These are phyloP conservation scores for Ascaphus truei DNA, from an alignment of 2,113 vertebrate species.

Conservation along the genomic window DNA sequence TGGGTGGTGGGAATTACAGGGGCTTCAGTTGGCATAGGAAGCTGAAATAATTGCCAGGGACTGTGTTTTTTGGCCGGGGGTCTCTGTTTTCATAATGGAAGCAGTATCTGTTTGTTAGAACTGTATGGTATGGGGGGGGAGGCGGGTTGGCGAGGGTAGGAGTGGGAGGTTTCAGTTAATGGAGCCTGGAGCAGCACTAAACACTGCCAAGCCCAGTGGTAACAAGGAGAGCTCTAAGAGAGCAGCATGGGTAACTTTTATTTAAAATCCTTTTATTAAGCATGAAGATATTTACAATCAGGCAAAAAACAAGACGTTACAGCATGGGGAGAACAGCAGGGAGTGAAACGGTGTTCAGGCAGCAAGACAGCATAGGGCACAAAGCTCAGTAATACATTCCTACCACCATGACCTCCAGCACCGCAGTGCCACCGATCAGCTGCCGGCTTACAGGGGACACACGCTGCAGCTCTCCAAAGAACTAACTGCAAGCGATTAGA, in stretches of 20 bases:
- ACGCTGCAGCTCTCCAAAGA: not conserved
- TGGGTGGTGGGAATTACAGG: no score
- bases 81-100: no score
- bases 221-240: slow-evolving; percentile 5
- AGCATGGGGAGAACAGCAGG: not conserved
- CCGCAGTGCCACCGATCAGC: no score
- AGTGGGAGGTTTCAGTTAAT: no score
- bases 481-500: no score
- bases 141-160: no score
- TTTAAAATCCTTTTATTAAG: slow-evolving; percentile 30
- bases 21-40: no score
- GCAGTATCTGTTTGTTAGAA: no score
- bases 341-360: not conserved
- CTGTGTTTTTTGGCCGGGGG: no score
- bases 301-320: not conserved
- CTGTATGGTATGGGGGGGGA: no score
- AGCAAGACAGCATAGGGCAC: not conserved
- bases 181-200: not conserved
- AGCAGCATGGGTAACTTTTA: slow-evolving; percentile 7
- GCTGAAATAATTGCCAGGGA: no score
- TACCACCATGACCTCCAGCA: no score
- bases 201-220: not conserved
- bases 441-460: not conserved
- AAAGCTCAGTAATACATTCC: not conserved
- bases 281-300: slow-evolving; percentile 15